These are phyloP conservation scores for Zoanthus gigantus DNA, from an alignment of 92 coral and sea anemone genomes.

Conservation along the genomic window DNA sequence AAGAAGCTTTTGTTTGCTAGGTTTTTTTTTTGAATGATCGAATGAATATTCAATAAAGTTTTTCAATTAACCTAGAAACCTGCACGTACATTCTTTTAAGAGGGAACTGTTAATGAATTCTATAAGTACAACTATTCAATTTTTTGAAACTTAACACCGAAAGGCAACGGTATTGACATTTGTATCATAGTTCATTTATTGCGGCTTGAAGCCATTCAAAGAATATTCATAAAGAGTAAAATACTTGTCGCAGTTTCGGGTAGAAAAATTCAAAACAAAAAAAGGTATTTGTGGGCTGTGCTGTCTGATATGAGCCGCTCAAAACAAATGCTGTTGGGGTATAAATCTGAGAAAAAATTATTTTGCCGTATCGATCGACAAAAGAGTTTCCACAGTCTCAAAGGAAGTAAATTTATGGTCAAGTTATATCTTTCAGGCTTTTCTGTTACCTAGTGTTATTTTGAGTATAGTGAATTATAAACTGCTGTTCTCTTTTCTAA, in stretches of 20 bases:
- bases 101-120: not conserved
- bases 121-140: not conserved
- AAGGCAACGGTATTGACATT: not conserved
- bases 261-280: no score
- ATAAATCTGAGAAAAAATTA: no score
- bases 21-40: not conserved
- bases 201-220: not conserved
- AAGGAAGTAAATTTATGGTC: no score
- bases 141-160: not conserved
- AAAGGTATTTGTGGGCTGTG: no score
- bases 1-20: not conserved
- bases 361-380: no score
- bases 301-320: no score
- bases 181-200: not conserved
- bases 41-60: not conserved
- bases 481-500: no score
- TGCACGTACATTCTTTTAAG: not conserved
- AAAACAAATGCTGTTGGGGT: no score
- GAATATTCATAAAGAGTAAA: no score
- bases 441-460: constrained; percentile 6
- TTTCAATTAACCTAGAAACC: not conserved
- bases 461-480: no score
- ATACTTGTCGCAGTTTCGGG: no score
- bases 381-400: not conserved
- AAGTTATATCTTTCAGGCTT: not conserved